phyloP scores from a whole-genome alignment of 2,113 vertebrate genomes.

The Delphinapterus leucas region DNA sequence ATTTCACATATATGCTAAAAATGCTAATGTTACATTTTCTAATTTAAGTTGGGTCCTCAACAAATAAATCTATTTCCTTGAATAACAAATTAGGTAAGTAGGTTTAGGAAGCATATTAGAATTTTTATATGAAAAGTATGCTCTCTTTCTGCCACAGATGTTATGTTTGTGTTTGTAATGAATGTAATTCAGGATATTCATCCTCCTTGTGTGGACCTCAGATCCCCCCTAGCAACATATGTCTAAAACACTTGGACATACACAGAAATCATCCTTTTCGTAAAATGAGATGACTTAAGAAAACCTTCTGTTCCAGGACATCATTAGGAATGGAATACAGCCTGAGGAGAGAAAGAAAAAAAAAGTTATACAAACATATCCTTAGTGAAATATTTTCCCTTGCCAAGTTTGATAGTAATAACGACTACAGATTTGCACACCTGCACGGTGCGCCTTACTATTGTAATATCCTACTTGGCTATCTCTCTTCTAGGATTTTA shows the following conservation, averaged over 20 bases:
- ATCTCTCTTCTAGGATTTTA: background rate
- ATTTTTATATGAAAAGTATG: background rate
- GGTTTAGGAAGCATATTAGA: background rate
- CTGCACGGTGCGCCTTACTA: rapidly evolving
- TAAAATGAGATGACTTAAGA: conserved; percentile 19
- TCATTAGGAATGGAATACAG: conserved; percentile 4
- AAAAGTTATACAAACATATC: background rate
- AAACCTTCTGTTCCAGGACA: background rate
- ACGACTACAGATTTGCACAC: background rate
- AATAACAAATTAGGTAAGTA: background rate
- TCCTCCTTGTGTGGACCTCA: background rate
- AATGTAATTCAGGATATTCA: background rate
- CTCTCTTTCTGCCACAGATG: background rate
- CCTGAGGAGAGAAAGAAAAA: conserved; percentile 48
- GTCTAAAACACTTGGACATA: background rate
- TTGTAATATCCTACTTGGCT: background rate
- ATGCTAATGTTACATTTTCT: background rate
- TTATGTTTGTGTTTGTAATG: background rate
- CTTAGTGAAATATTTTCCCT: background rate
- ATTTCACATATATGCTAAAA: background rate
- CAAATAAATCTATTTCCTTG: background rate
- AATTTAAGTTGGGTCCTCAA: background rate
- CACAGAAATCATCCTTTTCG: background rate
- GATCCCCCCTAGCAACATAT: background rate
- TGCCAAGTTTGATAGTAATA: background rate